Percentiles rank a stretch among this genome's conserved stretches.
phyloP scores from a whole-genome alignment of 1,140 invertebrate genomes.

The Atta texana region DNA sequence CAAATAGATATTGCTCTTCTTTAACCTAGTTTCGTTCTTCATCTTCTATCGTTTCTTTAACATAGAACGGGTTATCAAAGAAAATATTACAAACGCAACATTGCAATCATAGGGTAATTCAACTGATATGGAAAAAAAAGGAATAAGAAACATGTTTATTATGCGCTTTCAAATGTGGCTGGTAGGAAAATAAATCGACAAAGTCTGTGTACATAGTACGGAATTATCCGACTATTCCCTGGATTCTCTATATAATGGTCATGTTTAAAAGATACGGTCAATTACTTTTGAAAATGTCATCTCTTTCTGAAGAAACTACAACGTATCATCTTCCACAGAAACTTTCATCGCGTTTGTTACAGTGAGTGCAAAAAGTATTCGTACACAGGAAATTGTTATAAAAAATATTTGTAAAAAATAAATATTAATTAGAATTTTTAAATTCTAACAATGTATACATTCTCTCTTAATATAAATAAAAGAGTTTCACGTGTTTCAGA shows the following conservation, averaged over 20 bases:
- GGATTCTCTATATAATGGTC: constrained; percentile 26
- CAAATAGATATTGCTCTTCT: neutral
- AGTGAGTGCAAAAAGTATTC: too few species aligned
- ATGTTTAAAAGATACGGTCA: constrained; percentile 38
- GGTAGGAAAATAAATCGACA: neutral
- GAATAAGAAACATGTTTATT: neutral
- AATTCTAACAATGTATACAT: too few species aligned
- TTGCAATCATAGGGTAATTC: neutral
- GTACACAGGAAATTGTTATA: too few species aligned
- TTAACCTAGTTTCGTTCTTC: neutral
- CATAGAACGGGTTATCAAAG: neutral
- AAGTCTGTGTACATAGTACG: neutral
- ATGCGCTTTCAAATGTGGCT: neutral
- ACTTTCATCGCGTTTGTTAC: constrained; percentile 13
- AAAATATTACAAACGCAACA: neutral
- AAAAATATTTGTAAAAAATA: too few species aligned
- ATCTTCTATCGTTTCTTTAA: neutral
- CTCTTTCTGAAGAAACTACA: neutral
- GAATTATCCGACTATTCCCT: constrained; percentile 14
- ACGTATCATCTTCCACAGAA: neutral
- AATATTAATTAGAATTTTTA: too few species aligned
- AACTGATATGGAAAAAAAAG: neutral
- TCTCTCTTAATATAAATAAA: too few species aligned
- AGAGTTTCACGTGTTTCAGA: too few species aligned
- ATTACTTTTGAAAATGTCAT: constrained; percentile 15